phyloP scores from a whole-genome alignment of 2,113 vertebrate genomes.

The Thunnus thynnus region DNA sequence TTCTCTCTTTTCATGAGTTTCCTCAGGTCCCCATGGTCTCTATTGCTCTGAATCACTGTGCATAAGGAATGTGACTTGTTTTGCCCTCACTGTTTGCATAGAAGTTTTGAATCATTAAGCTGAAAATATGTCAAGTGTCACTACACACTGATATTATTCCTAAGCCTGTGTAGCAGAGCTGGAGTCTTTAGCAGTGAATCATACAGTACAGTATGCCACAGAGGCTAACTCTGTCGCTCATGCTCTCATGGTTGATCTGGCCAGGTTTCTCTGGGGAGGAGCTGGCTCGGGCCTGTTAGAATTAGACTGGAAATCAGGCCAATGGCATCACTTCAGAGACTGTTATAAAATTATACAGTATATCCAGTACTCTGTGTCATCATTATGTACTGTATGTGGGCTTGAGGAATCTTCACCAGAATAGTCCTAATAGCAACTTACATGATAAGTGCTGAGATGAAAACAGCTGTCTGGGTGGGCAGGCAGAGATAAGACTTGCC shows the following conservation, averaged over 20 bases:
- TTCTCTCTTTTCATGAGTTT: neutral
- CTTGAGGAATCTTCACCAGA: conserved; percentile 27
- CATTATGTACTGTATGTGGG: conserved; percentile 49
- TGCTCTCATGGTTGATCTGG: conserved; percentile 47
- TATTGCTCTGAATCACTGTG: neutral
- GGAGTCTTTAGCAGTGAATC: conserved; percentile 43
- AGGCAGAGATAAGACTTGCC: conserved; percentile 34
- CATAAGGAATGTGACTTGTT: neutral
- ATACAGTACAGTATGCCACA: conserved; percentile 37
- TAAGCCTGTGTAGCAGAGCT: conserved; percentile 24
- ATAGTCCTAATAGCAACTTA: conserved; percentile 24
- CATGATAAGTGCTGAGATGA: conserved; percentile 1
- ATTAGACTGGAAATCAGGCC: conserved; percentile 68
- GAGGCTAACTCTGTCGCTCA: conserved; percentile 47
- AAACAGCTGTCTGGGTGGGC: conserved; percentile 15
- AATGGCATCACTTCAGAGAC: conserved; percentile 65
- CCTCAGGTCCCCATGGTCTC: neutral
- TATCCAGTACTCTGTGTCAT: conserved; percentile 42
- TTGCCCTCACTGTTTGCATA: neutral
- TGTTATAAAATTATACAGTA: conserved; percentile 58
- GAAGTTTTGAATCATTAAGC: conserved; percentile 11
- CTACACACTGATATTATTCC: conserved; percentile 26
- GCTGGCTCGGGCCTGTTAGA: conserved; percentile 55
- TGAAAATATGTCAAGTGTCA: conserved; percentile 33
- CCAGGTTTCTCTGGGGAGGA: conserved; percentile 60